These are phyloP conservation scores for Macrosiphum euphorbiae DNA, from an alignment of 2,888 invertebrate genomes.

Conservation along the genomic window DNA sequence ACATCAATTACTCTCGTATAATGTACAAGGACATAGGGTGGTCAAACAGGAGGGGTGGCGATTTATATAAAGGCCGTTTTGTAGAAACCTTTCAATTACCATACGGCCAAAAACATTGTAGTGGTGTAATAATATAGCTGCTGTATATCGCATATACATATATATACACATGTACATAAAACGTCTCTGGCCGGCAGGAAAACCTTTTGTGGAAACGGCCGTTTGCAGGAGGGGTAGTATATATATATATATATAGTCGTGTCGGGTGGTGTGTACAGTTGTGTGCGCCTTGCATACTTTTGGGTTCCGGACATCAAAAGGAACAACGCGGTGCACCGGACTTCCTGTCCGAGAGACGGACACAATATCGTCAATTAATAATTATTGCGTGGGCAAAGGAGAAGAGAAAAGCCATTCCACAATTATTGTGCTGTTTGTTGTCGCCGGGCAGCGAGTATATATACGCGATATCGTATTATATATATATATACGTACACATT, in stretches of 20 bases:
- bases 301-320: conserved; percentile 62
- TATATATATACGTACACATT: not conserved
- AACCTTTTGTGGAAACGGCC: conserved; percentile 53
- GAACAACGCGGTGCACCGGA: conserved; percentile 41
- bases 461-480: not conserved
- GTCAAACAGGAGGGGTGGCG: not conserved
- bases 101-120: conserved; percentile 17
- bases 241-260: not conserved
- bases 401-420: conserved; percentile 37
- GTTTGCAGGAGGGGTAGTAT: conserved; percentile 12
- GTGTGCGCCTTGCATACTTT: conserved; percentile 28
- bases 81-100: conserved; percentile 57
- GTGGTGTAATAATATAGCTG: not conserved
- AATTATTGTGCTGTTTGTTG: conserved; percentile 42
- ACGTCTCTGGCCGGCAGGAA: conserved; percentile 37
- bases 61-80: conserved; percentile 29
- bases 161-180: not conserved
- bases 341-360: conserved; percentile 60
- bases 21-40: not conserved
- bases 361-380: conserved; percentile 63
- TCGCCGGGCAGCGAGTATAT: not conserved
- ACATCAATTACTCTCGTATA: conserved; percentile 6
- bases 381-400: conserved; percentile 52
- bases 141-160: not conserved
- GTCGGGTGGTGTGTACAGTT: not conserved